Percentiles rank a stretch among this genome's conserved stretches.
phyloP scores from a whole-genome alignment of 2,888 invertebrate species.

The Drosophila meridionalis region DNA sequence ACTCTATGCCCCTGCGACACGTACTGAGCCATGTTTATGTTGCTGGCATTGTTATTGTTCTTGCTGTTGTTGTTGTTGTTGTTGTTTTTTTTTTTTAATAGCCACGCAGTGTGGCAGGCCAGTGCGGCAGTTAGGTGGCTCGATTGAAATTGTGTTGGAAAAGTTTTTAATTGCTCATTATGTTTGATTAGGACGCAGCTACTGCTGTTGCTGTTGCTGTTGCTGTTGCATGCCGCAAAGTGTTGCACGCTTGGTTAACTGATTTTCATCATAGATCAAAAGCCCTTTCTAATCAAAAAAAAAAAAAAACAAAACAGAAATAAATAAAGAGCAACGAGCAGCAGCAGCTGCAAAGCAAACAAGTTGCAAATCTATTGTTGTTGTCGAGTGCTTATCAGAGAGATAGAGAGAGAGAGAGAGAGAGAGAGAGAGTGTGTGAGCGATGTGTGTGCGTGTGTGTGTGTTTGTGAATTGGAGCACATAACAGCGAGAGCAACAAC shows the following conservation, averaged over 20 bases:
- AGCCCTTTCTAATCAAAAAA: slow-evolving; percentile 65
- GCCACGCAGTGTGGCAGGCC: slow-evolving; percentile 20
- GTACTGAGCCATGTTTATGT: slow-evolving; percentile 12
- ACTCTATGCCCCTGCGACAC: slow-evolving; percentile 28
- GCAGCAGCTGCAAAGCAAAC: slow-evolving; percentile 48
- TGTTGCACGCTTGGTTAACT: slow-evolving; percentile 59
- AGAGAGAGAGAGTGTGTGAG: slow-evolving; percentile 9
- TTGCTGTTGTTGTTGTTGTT: neutral
- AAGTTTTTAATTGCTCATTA: slow-evolving; percentile 74
- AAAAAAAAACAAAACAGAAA: slow-evolving; percentile 6
- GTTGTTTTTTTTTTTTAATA: slow-evolving; percentile 14
- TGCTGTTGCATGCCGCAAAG: slow-evolving; percentile 54
- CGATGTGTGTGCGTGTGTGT: slow-evolving; percentile 21
- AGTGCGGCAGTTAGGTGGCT: slow-evolving; percentile 20
- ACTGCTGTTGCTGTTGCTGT: slow-evolving; percentile 38
- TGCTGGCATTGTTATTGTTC: slow-evolving; percentile 5
- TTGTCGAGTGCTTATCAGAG: slow-evolving; percentile 11
- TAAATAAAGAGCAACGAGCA: neutral
- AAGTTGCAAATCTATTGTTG: slow-evolving; percentile 65
- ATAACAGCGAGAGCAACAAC: slow-evolving; percentile 34
- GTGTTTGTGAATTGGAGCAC: slow-evolving; percentile 63
- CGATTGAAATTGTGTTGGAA: slow-evolving; percentile 49
- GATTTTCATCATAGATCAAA: slow-evolving; percentile 69
- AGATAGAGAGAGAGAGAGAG: slow-evolving; percentile 6
- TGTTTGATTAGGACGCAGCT: slow-evolving; percentile 66